These are phyloP conservation scores for Accipiter cooperii DNA, from an alignment of 2,113 vertebrate genomes.

Conservation along the genomic window DNA sequence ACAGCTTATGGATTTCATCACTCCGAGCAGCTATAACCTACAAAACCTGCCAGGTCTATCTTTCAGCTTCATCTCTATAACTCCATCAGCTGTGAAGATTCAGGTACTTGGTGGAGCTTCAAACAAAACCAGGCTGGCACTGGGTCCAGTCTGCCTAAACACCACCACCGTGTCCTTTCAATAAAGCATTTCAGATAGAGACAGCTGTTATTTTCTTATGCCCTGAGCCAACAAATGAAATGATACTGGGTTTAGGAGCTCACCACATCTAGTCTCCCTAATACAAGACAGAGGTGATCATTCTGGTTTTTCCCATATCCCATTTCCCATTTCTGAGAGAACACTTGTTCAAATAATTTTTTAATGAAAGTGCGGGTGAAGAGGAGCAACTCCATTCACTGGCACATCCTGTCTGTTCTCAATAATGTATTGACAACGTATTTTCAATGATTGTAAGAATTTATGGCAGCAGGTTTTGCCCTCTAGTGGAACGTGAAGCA, in stretches of 20 bases:
- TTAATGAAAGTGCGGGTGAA: neutral
- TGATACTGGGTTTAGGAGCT: neutral
- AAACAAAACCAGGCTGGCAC: neutral
- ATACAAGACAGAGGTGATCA: neutral
- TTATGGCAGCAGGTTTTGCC: neutral
- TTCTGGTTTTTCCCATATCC: neutral
- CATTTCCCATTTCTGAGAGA: neutral
- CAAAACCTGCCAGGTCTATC: neutral
- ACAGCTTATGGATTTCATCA: neutral
- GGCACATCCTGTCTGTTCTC: neutral
- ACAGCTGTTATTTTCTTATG: neutral
- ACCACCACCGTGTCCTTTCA: neutral
- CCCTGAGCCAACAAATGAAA: neutral
- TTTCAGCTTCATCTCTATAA: neutral
- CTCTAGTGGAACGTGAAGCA: slow-evolving; percentile 31
- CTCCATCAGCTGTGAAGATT: neutral
- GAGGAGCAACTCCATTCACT: neutral
- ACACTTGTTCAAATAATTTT: neutral
- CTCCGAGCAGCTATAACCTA: neutral
- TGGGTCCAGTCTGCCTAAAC: neutral
- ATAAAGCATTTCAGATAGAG: neutral
- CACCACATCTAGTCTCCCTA: neutral
- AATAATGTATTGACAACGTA: neutral
- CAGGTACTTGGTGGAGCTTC: neutral
- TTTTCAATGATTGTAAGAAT: neutral